These are phyloP conservation scores for Neopelma chrysocephalum DNA, from an alignment of 2,797 vertebrate genomes.

Conservation along the genomic window DNA sequence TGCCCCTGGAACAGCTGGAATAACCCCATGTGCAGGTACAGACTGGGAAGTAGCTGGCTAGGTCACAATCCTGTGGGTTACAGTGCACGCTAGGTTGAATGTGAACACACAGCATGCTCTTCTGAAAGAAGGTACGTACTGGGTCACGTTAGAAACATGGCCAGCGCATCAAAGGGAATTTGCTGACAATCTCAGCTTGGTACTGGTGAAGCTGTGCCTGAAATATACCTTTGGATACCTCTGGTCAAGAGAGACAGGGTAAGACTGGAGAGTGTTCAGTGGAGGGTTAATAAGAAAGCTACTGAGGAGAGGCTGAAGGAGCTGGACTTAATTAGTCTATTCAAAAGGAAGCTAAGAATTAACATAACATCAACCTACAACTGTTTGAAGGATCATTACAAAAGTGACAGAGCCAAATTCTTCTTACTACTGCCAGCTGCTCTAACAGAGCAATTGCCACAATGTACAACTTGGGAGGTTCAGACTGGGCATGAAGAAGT, in stretches of 20 bases:
- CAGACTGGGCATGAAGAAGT: not conserved
- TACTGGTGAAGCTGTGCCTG: not conserved
- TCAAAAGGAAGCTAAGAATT: not conserved
- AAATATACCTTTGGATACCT: not conserved
- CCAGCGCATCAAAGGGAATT: not conserved
- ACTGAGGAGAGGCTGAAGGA: not conserved
- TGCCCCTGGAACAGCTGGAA: not conserved
- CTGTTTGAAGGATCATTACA: not conserved
- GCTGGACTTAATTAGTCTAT: not conserved
- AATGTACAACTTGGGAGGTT: not conserved
- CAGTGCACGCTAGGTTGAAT: rapidly evolving
- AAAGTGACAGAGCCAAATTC: not conserved
- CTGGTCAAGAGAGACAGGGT: not conserved
- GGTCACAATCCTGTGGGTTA: not conserved
- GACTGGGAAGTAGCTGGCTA: not conserved
- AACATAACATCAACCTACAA: not conserved
- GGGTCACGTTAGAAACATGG: not conserved
- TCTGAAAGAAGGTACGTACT: not conserved
- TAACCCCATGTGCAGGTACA: not conserved
- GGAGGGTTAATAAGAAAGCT: not conserved
- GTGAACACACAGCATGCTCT: rapidly evolving
- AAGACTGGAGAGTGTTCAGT: not conserved
- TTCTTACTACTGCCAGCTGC: not conserved
- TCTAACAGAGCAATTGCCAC: not conserved
- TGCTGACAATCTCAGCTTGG: not conserved